Conservation (phyloP, 1,140 invertebrate species). For the Drosophila malerkotliana region DNA sequence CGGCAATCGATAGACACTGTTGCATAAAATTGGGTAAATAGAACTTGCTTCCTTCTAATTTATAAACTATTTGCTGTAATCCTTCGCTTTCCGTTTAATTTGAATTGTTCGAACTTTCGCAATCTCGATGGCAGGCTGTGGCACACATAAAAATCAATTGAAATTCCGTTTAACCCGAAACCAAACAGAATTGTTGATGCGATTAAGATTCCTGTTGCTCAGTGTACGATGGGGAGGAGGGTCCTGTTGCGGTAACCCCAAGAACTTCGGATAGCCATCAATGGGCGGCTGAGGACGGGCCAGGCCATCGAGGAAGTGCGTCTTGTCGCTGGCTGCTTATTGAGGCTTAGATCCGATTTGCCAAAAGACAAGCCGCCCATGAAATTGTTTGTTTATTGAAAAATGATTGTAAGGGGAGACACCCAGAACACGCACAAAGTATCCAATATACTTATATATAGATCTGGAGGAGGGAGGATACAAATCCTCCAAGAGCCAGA, state of each 20-base stretch:
- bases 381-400: slow-evolving; percentile 83
- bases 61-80: background rate
- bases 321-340: slow-evolving; percentile 80
- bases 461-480: slow-evolving; percentile 27
- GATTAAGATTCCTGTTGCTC: slow-evolving; percentile 51
- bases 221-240: slow-evolving; percentile 56
- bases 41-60: background rate
- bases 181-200: slow-evolving; percentile 46
- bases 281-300: background rate
- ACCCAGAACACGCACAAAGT: slow-evolving; percentile 4
- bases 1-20: slow-evolving; percentile 46
- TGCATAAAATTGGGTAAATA: slow-evolving; percentile 3
- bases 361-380: slow-evolving; percentile 78
- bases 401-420: slow-evolving; percentile 70
- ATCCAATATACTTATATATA: background rate
- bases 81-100: slow-evolving; percentile 3
- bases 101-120: background rate
- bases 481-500: slow-evolving; percentile 29
- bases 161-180: slow-evolving; percentile 26
- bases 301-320: slow-evolving; percentile 66
- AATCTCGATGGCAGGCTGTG: slow-evolving; percentile 10
- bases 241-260: slow-evolving; percentile 37
- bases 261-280: slow-evolving; percentile 59
- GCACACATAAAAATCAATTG: slow-evolving; percentile 17
- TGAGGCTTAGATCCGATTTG: slow-evolving; percentile 82